phyloP scores from a whole-genome alignment of 1,140 invertebrate species.

The Wasmannia auropunctata region DNA sequence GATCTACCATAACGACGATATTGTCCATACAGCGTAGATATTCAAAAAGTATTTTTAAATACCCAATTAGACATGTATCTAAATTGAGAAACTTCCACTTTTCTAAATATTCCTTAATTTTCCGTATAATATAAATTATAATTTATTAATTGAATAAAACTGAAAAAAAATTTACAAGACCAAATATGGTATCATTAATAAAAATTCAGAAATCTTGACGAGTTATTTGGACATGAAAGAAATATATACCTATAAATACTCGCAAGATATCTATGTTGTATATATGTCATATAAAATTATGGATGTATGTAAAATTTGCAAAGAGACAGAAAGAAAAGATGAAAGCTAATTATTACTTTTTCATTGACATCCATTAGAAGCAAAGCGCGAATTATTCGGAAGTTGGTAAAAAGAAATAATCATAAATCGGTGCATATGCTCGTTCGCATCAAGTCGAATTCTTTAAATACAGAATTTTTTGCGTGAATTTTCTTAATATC shows the following conservation, averaged over 20 bases:
- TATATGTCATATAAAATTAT: background rate
- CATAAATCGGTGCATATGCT: background rate
- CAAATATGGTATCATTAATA: background rate
- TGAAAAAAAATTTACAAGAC: background rate
- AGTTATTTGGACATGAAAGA: background rate
- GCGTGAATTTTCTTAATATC: conserved; percentile 3
- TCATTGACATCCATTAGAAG: background rate
- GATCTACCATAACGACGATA: conserved; percentile 12
- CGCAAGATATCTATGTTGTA: conserved; percentile 15
- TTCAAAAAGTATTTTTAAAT: background rate
- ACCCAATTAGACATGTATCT: background rate
- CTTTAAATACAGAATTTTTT: background rate
- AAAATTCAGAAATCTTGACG: background rate
- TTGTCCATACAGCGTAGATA: conserved; percentile 12
- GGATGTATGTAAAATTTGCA: background rate
- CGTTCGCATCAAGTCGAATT: background rate
- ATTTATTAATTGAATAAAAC: background rate
- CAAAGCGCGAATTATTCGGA: background rate
- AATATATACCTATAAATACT: background rate
- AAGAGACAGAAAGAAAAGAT: background rate
- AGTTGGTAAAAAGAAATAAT: background rate
- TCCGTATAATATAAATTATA: background rate
- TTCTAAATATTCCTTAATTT: background rate
- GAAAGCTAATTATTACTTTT: conserved; percentile 4
- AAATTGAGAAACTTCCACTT: background rate